A percentile compares a stretch with the other conserved stretches of the same genome.
Evolutionary conservation across 1,140 invertebrate genomes (phyloP).

Genomic region (Caenorhabditis latens): DNA sequence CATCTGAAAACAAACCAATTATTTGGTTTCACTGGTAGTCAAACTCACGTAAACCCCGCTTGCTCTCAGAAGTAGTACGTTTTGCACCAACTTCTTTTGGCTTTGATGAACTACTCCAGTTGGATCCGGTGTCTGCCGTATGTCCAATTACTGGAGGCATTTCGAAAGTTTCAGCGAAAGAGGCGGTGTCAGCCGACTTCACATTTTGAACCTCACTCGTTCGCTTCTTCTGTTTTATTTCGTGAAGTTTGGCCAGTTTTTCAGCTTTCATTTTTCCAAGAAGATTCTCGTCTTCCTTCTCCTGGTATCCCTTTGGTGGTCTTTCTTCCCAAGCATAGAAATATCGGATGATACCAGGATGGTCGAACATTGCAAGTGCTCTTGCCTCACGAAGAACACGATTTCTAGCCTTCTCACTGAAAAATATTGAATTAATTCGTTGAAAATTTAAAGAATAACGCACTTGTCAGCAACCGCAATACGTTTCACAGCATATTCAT

Average conservation of each 20-base stretch:
- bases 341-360: conserved; percentile 89
- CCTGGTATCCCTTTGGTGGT: conserved; percentile 89
- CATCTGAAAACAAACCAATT: background rate
- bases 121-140: background rate
- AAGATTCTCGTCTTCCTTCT: conserved; percentile 83
- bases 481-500: conserved; percentile 93
- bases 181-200: conserved; percentile 4
- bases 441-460: conserved; percentile 29
- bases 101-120: background rate
- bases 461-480: conserved; percentile 89
- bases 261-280: conserved; percentile 59
- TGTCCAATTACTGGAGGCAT: conserved; percentile 29
- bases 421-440: conserved; percentile 60
- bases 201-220: background rate
- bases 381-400: conserved; percentile 92
- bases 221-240: background rate
- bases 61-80: conserved; percentile 23
- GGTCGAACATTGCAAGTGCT: conserved; percentile 92
- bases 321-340: conserved; percentile 79
- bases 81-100: conserved; percentile 22
- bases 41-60: background rate
- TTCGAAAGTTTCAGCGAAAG: conserved; percentile 14
- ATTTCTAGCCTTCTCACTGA: conserved; percentile 85
- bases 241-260: conserved; percentile 27
- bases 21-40: too few relatives aligned